Evolutionary conservation across 2,888 invertebrate species (phyloP).

Genomic region (Diplolepis rosae): DNA sequence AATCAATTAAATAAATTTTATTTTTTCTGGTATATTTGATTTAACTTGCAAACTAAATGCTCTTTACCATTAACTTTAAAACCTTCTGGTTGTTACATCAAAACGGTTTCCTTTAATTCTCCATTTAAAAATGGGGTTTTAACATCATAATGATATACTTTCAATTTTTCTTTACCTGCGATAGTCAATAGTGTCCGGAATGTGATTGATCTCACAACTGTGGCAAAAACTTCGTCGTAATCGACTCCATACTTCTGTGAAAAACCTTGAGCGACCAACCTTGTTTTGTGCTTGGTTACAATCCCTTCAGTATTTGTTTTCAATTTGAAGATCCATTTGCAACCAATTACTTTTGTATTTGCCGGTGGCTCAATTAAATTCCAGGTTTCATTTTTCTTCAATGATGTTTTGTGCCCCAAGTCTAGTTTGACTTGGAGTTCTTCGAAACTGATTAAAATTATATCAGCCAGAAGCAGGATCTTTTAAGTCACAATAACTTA

Average conservation of each 20-base stretch:
- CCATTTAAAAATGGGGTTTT: conserved; percentile 53
- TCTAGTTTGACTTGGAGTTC: background rate
- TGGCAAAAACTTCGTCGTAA: conserved; percentile 51
- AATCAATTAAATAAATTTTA: conserved; percentile 19
- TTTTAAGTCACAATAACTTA: too few species aligned
- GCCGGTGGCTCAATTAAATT: conserved; percentile 29
- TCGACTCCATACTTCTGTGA: conserved; percentile 50
- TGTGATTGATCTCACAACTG: conserved; percentile 53
- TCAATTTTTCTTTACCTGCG: too few species aligned
- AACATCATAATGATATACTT: conserved; percentile 51
- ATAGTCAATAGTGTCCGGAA: conserved; percentile 50
- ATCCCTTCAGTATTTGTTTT: conserved; percentile 42
- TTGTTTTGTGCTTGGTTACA: conserved; percentile 44
- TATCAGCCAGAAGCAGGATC: too few species aligned
- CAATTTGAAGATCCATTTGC: conserved; percentile 40
- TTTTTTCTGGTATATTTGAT: conserved; percentile 49
- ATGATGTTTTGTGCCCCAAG: conserved; percentile 25
- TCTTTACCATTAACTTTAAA: conserved; percentile 31
- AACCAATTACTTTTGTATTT: background rate
- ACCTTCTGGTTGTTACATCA: conserved; percentile 48
- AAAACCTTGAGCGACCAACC: conserved; percentile 51
- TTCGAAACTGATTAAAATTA: too few species aligned
- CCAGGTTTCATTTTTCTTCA: conserved; percentile 49
- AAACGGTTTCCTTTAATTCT: too few species aligned
- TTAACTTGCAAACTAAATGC: conserved; percentile 42